phyloP scores from a whole-genome alignment of 2,888 invertebrate species.

The Melipona bicolor region DNA sequence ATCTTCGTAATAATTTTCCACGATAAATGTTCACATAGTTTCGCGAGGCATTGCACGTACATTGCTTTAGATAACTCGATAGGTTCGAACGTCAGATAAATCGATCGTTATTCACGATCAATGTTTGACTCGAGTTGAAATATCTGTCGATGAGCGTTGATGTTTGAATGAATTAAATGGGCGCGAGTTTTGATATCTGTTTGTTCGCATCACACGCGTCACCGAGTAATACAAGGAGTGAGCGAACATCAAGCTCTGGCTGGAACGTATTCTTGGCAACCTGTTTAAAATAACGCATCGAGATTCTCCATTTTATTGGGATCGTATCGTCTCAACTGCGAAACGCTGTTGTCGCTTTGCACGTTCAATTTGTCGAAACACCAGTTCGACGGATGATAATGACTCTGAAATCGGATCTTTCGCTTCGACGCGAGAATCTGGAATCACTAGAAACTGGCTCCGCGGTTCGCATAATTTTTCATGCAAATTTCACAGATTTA shows the following conservation, averaged over 20 bases:
- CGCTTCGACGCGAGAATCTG: too few species aligned
- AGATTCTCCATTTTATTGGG: background rate
- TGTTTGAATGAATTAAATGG: background rate
- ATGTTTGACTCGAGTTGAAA: background rate
- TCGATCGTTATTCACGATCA: background rate
- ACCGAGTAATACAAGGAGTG: constrained; percentile 15
- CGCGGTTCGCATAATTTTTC: too few species aligned
- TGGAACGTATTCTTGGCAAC: constrained; percentile 32
- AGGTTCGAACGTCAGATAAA: background rate
- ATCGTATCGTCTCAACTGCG: background rate
- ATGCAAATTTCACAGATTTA: too few species aligned
- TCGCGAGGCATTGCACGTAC: background rate
- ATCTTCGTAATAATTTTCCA: background rate
- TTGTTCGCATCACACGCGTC: background rate
- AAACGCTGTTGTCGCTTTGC: background rate
- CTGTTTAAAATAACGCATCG: constrained; percentile 33
- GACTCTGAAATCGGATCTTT: too few species aligned
- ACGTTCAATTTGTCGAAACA: too few species aligned
- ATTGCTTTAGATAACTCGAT: background rate
- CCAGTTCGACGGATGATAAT: too few species aligned
- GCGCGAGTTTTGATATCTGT: constrained; percentile 1
- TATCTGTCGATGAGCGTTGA: background rate
- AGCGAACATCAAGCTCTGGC: constrained; percentile 6
- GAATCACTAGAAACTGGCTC: too few species aligned
- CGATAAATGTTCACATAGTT: background rate